Evolutionary conservation across 2,113 vertebrate genomes (phyloP).

Genomic region (Myrmecophaga tridactyla): DNA sequence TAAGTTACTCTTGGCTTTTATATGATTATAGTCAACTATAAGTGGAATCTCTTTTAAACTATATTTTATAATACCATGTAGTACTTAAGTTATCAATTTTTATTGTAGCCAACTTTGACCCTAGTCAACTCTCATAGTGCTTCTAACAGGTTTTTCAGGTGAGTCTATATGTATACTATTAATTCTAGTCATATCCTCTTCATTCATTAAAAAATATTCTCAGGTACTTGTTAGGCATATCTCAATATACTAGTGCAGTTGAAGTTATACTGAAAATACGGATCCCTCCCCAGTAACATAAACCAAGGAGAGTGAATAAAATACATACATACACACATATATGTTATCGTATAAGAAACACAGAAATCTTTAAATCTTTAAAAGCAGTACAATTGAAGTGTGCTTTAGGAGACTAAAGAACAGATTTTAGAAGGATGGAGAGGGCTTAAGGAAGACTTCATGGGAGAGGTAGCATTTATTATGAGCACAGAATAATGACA

Average conservation of each 20-base stretch:
- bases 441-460: background rate
- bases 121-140: background rate
- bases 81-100: background rate
- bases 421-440: background rate
- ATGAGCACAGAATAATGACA: constrained; percentile 3
- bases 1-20: background rate
- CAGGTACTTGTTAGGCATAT: background rate
- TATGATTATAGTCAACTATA: background rate
- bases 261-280: background rate
- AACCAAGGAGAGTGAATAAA: background rate
- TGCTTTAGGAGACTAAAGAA: background rate
- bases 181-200: background rate
- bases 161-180: background rate
- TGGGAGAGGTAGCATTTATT: background rate
- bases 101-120: background rate
- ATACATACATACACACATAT: background rate
- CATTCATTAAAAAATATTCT: background rate
- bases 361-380: too few relatives aligned
- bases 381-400: background rate
- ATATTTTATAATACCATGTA: background rate
- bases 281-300: background rate
- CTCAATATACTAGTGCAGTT: background rate
- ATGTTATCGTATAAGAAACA: background rate
- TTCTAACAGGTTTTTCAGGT: constrained; percentile 2
- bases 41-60: background rate